Evolutionary conservation across 2,888 invertebrate species (phyloP).

Genomic region (Griposia aprilina): DNA sequence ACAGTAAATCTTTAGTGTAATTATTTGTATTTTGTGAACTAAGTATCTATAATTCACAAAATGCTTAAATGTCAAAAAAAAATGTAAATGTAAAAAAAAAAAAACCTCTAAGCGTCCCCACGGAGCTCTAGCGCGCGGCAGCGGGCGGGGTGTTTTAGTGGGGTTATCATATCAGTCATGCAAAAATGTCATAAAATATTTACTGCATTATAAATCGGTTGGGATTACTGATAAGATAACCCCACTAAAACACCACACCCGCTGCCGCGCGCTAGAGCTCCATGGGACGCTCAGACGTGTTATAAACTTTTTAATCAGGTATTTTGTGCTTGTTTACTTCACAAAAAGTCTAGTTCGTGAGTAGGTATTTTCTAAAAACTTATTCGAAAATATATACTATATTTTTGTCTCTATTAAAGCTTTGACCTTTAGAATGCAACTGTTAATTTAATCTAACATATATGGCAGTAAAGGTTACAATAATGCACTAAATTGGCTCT

Average conservation of each 20-base stretch:
- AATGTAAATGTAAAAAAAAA: no score
- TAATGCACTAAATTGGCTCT: slow-evolving; percentile 56
- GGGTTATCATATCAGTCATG: no score
- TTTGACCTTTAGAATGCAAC: slow-evolving; percentile 47
- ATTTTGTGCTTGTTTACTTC: slow-evolving; percentile 20
- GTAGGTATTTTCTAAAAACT: slow-evolving; percentile 8
- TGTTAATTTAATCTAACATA: slow-evolving; percentile 54
- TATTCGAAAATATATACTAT: slow-evolving; percentile 7
- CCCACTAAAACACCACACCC: no score
- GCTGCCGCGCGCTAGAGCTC: background rate
- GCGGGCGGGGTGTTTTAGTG: no score
- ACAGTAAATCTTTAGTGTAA: slow-evolving; percentile 32
- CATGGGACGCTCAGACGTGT: slow-evolving; percentile 15
- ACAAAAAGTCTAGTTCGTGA: background rate
- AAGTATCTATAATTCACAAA: background rate
- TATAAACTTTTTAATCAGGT: slow-evolving; percentile 12
- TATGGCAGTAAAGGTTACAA: slow-evolving; percentile 44
- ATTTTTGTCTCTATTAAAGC: slow-evolving; percentile 25
- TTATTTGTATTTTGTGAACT: slow-evolving; percentile 28
- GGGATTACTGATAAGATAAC: no score
- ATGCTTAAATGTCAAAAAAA: no score
- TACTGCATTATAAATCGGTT: no score
- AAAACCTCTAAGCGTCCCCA: no score
- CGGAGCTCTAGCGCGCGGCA: no score
- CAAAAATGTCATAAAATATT: no score